Conservation (phyloP, 2,113 vertebrate species). For the Salvelinus namaycush region DNA sequence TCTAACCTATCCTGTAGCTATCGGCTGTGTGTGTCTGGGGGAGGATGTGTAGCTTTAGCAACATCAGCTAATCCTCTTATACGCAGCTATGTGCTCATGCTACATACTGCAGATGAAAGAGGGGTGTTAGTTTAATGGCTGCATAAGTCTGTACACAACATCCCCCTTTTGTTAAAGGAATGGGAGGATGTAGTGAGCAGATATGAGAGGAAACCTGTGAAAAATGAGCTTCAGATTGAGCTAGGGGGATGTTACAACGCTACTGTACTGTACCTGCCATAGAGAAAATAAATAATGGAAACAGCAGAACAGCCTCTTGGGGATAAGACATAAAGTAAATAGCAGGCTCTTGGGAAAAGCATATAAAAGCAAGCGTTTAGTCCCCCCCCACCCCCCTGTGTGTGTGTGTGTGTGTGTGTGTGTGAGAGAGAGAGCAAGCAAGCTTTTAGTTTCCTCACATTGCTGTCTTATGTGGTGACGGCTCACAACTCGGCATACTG, state of each 20-base stretch:
- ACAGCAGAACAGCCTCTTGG: background rate
- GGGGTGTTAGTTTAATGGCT: conserved; percentile 35
- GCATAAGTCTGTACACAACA: conserved; percentile 18
- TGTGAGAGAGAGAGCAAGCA: too few relatives aligned
- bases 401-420: background rate
- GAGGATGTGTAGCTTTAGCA: conserved; percentile 23
- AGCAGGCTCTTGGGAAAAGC: background rate
- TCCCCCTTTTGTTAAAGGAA: conserved; percentile 30
- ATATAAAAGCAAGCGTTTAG: background rate
- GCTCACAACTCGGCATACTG: too few relatives aligned
- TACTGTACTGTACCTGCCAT: too few relatives aligned
- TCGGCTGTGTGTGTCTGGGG: too few relatives aligned
- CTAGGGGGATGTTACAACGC: too few relatives aligned
- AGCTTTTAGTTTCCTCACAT: background rate
- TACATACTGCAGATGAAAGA: conserved; percentile 43
- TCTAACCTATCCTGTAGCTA: too few relatives aligned
- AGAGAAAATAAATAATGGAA: background rate
- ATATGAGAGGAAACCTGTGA: background rate
- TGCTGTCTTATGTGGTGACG: too few relatives aligned
- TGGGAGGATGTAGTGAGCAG: conserved; percentile 21
- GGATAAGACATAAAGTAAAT: background rate
- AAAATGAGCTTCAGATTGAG: background rate
- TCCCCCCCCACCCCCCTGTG: background rate
- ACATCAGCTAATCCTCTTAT: conserved; percentile 57
- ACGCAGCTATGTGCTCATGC: conserved; percentile 45